phyloP scores from a whole-genome alignment of 1,140 invertebrate species.

The Conus ventricosus region DNA sequence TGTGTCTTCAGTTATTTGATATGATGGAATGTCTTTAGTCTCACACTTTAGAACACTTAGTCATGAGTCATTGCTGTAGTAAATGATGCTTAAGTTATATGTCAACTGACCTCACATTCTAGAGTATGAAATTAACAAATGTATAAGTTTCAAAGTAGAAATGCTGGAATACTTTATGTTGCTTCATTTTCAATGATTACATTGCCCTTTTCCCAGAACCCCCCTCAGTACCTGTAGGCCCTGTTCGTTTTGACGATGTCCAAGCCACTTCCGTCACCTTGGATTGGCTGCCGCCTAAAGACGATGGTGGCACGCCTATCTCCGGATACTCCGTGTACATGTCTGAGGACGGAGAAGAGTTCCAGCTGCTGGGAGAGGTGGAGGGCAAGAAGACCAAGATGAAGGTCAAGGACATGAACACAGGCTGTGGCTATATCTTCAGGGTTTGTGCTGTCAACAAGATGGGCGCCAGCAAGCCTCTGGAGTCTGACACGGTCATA shows the following conservation, averaged over 20 bases:
- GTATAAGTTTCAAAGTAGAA: too few relatives aligned
- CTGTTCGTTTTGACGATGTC: conserved; percentile 84
- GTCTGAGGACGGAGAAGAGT: conserved; percentile 49
- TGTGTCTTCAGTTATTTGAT: too few relatives aligned
- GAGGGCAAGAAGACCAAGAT: conserved; percentile 70
- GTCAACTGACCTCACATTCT: too few relatives aligned
- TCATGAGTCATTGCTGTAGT: too few relatives aligned
- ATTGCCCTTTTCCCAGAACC: background rate
- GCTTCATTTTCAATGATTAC: too few relatives aligned
- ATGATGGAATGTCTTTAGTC: too few relatives aligned
- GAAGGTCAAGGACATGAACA: conserved; percentile 87
- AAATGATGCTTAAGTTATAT: too few relatives aligned
- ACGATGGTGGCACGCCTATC: conserved; percentile 87
- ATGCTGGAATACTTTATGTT: too few relatives aligned
- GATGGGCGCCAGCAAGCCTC: conserved; percentile 93
- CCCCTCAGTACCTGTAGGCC: conserved; percentile 56
- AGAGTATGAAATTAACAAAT: too few relatives aligned
- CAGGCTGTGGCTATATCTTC: conserved; percentile 95
- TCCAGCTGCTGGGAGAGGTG: conserved; percentile 49
- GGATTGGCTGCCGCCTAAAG: conserved; percentile 89
- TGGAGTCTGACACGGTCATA: conserved; percentile 96
- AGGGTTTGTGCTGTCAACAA: conserved; percentile 94
- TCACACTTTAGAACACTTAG: too few relatives aligned
- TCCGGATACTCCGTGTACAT: conserved; percentile 67
- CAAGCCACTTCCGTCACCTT: conserved; percentile 79